phyloP scores from a whole-genome alignment of 2,797 vertebrate genomes.

The Aulostomus chinensis region DNA sequence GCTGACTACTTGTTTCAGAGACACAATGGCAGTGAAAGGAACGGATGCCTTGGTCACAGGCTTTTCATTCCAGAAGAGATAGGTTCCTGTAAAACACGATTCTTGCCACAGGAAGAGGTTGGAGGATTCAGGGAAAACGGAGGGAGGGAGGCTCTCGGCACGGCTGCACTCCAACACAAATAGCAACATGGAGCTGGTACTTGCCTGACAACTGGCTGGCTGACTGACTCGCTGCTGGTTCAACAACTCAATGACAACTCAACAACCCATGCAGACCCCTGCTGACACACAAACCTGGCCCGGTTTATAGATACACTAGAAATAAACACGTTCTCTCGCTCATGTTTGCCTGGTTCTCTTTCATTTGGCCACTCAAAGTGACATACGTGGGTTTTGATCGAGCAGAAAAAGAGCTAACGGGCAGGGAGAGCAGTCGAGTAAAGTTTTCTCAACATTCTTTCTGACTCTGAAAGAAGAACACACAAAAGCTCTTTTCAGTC shows the following conservation, averaged over 20 bases:
- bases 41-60: constrained; percentile 55
- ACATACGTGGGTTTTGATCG: constrained; percentile 68
- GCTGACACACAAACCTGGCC: constrained; percentile 65
- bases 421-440: constrained; percentile 49
- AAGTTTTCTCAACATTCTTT: constrained; percentile 65
- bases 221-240: constrained; percentile 65
- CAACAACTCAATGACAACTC: constrained; percentile 66
- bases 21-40: constrained; percentile 58
- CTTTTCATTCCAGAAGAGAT: constrained; percentile 64
- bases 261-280: constrained; percentile 63
- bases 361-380: constrained; percentile 69
- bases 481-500: constrained; percentile 46
- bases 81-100: constrained; percentile 62
- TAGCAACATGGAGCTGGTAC: constrained; percentile 67
- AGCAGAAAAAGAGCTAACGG: constrained; percentile 58
- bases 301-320: constrained; percentile 47
- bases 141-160: constrained; percentile 48
- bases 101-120: constrained; percentile 67
- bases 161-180: constrained; percentile 67
- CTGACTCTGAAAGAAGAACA: constrained; percentile 60
- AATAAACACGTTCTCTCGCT: constrained; percentile 60
- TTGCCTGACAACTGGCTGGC: constrained; percentile 65
- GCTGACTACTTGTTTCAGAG: constrained; percentile 67
- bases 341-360: constrained; percentile 63
- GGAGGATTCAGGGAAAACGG: constrained; percentile 42